These are phyloP conservation scores for Collichthys lucidus DNA, from an alignment of 2,113 vertebrate species.

Conservation along the genomic window DNA sequence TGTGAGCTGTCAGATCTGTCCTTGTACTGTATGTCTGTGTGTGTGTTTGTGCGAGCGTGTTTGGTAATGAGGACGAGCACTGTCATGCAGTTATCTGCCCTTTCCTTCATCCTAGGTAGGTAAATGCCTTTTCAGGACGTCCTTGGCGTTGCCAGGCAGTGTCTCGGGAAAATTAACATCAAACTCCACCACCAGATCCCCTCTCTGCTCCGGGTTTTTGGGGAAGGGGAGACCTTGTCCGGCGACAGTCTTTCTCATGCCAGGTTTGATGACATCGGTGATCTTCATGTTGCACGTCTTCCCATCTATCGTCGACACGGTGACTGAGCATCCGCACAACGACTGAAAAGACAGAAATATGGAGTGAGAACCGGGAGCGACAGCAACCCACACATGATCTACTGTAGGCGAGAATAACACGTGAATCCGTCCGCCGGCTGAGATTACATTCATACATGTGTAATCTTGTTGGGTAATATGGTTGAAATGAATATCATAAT, in stretches of 20 bases:
- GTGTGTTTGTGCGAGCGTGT: conserved; percentile 33
- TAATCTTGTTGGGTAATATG: neutral
- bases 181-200: conserved; percentile 98
- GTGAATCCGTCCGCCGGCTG: neutral
- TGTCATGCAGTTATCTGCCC: conserved; percentile 30
- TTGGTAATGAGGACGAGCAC: conserved; percentile 12
- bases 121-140: conserved; percentile 95
- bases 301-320: conserved; percentile 95
- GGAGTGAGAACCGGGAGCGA: conserved; percentile 22
- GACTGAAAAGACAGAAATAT: conserved; percentile 85
- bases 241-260: conserved; percentile 94
- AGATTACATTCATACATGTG: neutral
- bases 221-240: conserved; percentile 96
- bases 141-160: conserved; percentile 94
- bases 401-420: conserved; percentile 19
- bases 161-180: conserved; percentile 95
- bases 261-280: conserved; percentile 96
- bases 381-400: conserved; percentile 15
- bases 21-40: neutral
- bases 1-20: conserved; percentile 60
- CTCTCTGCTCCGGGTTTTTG: conserved; percentile 95
- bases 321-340: conserved; percentile 95
- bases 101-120: conserved; percentile 85
- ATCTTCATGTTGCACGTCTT: conserved; percentile 96
- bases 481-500: neutral